Percentiles rank a stretch among this genome's conserved stretches.
Evolutionary conservation across 1,140 invertebrate genomes (phyloP).

Genomic region (Coenobita brevimanus): DNA sequence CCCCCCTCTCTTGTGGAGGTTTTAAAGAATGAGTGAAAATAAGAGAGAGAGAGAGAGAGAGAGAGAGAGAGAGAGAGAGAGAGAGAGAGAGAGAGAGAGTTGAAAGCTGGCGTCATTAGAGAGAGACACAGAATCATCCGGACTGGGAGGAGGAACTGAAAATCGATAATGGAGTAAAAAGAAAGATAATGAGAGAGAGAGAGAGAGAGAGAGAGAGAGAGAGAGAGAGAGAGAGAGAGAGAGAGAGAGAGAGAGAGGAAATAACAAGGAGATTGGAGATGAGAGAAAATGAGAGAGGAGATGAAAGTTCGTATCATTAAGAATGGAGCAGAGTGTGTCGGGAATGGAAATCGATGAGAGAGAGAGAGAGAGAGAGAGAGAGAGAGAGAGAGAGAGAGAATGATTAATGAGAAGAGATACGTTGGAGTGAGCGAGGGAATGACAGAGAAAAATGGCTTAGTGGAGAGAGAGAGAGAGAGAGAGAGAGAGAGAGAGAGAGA

Average conservation of each 20-base stretch:
- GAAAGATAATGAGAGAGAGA: too few relatives aligned
- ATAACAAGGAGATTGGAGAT: neutral
- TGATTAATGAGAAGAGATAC: too few relatives aligned
- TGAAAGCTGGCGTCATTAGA: neutral
- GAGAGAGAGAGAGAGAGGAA: neutral
- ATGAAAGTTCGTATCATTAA: neutral
- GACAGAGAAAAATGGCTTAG: too few relatives aligned
- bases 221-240: neutral
- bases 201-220: neutral
- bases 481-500: neutral
- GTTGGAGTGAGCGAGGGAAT: too few relatives aligned
- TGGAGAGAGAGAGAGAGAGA: neutral
- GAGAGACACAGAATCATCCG: too few relatives aligned
- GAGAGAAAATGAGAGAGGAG: neutral
- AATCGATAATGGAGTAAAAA: neutral
- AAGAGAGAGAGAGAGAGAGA: constrained; percentile 2
- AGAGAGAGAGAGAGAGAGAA: neutral
- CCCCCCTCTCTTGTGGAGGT: too few relatives aligned
- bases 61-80: neutral
- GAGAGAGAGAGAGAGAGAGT: neutral
- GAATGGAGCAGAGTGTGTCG: neutral
- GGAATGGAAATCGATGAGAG: neutral
- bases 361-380: constrained; percentile 4
- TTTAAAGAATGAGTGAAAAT: neutral
- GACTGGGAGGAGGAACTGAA: too few relatives aligned